Evolutionary conservation across 37 sponge, comb jelly and placozoan genomes (phyloP).

Genomic region (Aplysina aerophoba): DNA sequence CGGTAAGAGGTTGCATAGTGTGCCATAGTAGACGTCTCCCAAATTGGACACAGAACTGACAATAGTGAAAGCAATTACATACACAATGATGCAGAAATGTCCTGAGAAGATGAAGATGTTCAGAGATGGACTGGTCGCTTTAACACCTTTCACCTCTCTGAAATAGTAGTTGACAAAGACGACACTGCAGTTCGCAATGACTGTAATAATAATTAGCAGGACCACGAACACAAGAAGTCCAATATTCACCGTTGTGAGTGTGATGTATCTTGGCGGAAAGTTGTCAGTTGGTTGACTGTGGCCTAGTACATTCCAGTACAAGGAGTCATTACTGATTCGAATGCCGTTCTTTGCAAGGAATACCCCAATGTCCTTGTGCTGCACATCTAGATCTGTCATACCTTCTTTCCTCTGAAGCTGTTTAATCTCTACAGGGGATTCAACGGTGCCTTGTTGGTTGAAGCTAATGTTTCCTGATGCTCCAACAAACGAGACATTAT

Average conservation of each 20-base stretch:
- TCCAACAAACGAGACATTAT: background rate
- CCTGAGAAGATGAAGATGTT: constrained; percentile 18
- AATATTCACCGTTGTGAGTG: background rate
- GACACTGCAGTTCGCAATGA: background rate
- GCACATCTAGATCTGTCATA: background rate
- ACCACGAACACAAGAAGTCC: background rate
- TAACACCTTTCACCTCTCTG: background rate
- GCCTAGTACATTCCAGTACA: background rate
- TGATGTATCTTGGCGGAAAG: background rate
- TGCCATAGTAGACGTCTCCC: background rate
- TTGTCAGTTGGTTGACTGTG: background rate
- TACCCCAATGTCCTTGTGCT: background rate
- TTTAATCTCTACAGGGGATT: background rate
- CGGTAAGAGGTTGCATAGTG: constrained; percentile 6
- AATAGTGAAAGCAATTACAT: background rate
- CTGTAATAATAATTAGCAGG: background rate
- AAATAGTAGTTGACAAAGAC: constrained; percentile 4
- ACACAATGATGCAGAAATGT: background rate
- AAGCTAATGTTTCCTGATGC: background rate
- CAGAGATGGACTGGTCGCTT: constrained; percentile 19
- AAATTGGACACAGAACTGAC: background rate
- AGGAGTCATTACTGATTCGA: background rate
- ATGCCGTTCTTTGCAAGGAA: background rate
- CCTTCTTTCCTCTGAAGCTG: background rate
- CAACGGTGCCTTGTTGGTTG: background rate